phyloP scores from a whole-genome alignment of 2,797 vertebrate species.

The Hyperoplus lanceolatus region DNA sequence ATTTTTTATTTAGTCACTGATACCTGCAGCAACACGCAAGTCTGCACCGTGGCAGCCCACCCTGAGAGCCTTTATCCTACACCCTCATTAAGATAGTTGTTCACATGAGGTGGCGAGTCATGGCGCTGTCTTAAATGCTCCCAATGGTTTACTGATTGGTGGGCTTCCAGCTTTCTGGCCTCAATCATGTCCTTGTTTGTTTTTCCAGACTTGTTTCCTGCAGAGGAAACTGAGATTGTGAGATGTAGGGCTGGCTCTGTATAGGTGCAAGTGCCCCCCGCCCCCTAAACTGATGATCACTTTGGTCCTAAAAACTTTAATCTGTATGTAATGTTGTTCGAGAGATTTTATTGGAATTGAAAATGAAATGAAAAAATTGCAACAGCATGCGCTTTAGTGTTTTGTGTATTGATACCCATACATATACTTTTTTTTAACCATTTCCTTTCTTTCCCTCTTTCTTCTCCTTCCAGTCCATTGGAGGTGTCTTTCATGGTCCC shows the following conservation, averaged over 20 bases:
- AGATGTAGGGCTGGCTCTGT: conserved; percentile 17
- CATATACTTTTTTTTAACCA: conserved; percentile 3
- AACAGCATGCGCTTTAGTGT: conserved; percentile 2
- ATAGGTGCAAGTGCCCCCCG: neutral
- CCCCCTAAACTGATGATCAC: conserved; percentile 21
- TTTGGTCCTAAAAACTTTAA: conserved; percentile 23
- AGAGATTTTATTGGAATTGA: conserved; percentile 9
- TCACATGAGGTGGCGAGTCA: neutral
- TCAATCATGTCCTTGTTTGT: neutral
- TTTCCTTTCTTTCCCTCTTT: conserved; percentile 29
- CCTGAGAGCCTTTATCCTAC: neutral
- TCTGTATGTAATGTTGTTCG: conserved; percentile 12
- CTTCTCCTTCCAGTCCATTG: conserved; percentile 20
- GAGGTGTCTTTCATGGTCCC: conserved; percentile 67
- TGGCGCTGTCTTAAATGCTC: neutral
- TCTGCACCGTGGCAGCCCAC: neutral
- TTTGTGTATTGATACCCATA: conserved; percentile 20
- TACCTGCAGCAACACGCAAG: neutral
- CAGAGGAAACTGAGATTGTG: conserved; percentile 1
- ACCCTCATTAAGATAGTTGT: neutral
- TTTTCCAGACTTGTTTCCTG: neutral
- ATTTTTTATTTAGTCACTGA: neutral
- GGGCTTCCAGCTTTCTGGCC: neutral
- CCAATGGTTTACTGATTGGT: neutral
- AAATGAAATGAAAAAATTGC: neutral